phyloP scores from a whole-genome alignment of 2,113 vertebrate species.

The Pedetes capensis region DNA sequence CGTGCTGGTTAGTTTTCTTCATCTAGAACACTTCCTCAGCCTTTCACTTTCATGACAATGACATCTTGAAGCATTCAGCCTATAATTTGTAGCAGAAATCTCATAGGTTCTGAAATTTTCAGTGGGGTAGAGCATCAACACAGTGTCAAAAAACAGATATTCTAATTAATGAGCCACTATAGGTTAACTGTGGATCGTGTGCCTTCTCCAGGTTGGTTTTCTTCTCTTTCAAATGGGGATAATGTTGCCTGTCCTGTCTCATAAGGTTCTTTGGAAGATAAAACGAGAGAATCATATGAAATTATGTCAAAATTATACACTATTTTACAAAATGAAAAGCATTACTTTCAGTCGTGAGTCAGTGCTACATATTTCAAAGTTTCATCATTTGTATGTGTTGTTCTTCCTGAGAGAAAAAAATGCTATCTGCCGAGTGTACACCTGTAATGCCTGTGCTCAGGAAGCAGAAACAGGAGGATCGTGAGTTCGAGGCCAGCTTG shows the following conservation, averaged over 20 bases:
- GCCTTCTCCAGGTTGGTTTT: not conserved
- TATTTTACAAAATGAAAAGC: not conserved
- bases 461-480: not conserved
- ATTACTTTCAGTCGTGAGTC: not conserved
- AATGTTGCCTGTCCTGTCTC: not conserved
- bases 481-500: no score
- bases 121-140: not conserved
- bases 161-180: not conserved
- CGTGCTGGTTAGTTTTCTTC: not conserved
- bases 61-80: not conserved
- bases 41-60: not conserved
- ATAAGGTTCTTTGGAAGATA: not conserved
- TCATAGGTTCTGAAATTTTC: not conserved
- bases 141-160: not conserved
- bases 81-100: not conserved
- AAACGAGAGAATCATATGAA: not conserved
- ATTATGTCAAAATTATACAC: not conserved
- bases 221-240: not conserved
- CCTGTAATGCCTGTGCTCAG: no score
- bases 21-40: not conserved
- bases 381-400: not conserved
- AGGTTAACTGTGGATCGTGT: not conserved
- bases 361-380: not conserved
- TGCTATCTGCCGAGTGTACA: not conserved
- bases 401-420: not conserved